A percentile compares a stretch with the other conserved stretches of the same genome.
Conservation (phyloP, 1,140 invertebrate species). For the Euura lappo region DNA sequence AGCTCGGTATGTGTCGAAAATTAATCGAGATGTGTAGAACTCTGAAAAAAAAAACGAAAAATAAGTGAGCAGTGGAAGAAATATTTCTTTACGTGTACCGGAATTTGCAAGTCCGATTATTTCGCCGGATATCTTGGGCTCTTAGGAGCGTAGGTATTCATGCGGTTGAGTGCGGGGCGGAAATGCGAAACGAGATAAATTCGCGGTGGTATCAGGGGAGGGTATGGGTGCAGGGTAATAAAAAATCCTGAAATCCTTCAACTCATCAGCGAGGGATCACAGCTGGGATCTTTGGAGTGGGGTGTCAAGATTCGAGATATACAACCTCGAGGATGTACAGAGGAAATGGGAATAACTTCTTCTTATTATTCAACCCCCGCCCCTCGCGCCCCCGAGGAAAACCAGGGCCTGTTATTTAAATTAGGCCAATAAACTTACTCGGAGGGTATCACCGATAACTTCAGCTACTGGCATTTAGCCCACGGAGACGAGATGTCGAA, state of each 20-base stretch:
- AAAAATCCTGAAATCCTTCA: slow-evolving; percentile 46
- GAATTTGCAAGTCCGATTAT: too few relatives aligned
- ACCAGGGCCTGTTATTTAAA: slow-evolving; percentile 45
- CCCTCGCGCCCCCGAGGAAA: not conserved
- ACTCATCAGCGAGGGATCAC: slow-evolving; percentile 30
- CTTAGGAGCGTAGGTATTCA: too few relatives aligned
- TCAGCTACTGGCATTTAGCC: not conserved
- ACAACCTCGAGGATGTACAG: not conserved
- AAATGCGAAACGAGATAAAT: slow-evolving; percentile 32
- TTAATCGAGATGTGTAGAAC: too few relatives aligned
- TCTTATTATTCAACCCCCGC: too few relatives aligned
- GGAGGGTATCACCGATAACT: not conserved
- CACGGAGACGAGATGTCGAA: slow-evolving; percentile 20
- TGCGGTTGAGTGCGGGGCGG: too few relatives aligned
- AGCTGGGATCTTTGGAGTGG: not conserved
- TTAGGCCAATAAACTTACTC: slow-evolving; percentile 45
- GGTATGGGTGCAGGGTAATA: too few relatives aligned
- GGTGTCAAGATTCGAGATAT: slow-evolving; percentile 23
- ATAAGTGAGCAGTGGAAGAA: too few relatives aligned
- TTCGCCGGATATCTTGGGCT: too few relatives aligned
- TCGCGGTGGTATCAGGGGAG: slow-evolving; percentile 25
- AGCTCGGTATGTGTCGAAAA: too few relatives aligned
- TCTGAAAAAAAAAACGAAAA: too few relatives aligned
- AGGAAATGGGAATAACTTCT: not conserved
- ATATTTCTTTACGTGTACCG: too few relatives aligned